Conservation (phyloP, 2,113 vertebrate species). For the Hymenochirus boettgeri region DNA sequence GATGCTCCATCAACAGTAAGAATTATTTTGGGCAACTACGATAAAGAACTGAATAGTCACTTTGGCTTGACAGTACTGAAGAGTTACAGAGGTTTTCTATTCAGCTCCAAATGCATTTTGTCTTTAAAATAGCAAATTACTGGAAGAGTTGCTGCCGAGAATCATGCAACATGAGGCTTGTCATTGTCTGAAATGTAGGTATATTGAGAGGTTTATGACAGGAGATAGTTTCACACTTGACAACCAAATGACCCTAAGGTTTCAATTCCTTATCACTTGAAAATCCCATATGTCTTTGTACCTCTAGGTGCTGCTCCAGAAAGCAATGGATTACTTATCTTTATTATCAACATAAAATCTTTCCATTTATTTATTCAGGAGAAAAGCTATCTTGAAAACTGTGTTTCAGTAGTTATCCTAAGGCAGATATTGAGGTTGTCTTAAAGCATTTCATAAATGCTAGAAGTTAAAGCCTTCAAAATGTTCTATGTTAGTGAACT, state of each 20-base stretch:
- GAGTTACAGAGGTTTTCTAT: no score
- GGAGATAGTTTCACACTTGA: constrained; percentile 53
- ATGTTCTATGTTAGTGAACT: constrained; percentile 37
- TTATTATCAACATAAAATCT: constrained; percentile 65
- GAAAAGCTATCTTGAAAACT: constrained; percentile 56
- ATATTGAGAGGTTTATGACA: constrained; percentile 50
- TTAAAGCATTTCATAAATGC: constrained; percentile 52
- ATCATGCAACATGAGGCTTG: constrained; percentile 35
- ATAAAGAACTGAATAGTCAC: no score
- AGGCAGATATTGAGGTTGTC: constrained; percentile 55
- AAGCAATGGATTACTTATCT: constrained; percentile 60
- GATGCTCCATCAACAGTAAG: no score
- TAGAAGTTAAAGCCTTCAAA: constrained; percentile 55
- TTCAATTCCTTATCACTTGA: constrained; percentile 60
- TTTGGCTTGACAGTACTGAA: no score
- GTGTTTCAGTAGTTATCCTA: constrained; percentile 54
- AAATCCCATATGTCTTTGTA: constrained; percentile 58
- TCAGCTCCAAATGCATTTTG: not conserved
- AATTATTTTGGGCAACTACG: no score
- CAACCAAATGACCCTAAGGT: constrained; percentile 57
- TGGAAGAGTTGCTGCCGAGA: constrained; percentile 23
- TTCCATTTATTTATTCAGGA: constrained; percentile 59
- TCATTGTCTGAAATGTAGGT: constrained; percentile 48
- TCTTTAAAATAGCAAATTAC: constrained; percentile 24
- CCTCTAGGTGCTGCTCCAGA: constrained; percentile 54